Evolutionary conservation across 2,888 invertebrate species (phyloP).

Genomic region (Eristalis arbustorum): DNA sequence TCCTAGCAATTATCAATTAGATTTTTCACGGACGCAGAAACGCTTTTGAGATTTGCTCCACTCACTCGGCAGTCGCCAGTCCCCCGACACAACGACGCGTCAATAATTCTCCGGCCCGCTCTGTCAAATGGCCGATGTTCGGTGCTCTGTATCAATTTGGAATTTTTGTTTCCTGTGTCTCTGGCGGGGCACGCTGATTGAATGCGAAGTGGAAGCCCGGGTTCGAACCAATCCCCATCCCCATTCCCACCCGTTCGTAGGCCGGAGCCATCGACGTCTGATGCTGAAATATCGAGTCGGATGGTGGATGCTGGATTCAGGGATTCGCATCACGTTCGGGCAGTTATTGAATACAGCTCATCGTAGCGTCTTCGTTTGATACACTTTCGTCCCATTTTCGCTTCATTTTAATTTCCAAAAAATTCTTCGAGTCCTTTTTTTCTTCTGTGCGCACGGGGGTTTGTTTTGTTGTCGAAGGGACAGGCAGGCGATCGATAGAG

Average conservation of each 20-base stretch:
- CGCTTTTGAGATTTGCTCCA: constrained; percentile 16
- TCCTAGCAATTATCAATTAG: constrained; percentile 62
- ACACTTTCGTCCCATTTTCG: constrained; percentile 64
- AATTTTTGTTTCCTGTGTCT: constrained; percentile 52
- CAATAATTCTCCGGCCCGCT: constrained; percentile 56
- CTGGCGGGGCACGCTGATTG: constrained; percentile 37
- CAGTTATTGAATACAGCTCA: constrained; percentile 70
- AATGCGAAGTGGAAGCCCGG: constrained; percentile 42
- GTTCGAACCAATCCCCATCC: no score
- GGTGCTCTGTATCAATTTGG: constrained; percentile 65
- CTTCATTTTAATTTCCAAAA: constrained; percentile 58
- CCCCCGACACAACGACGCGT: constrained; percentile 47
- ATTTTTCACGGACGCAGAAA: constrained; percentile 31
- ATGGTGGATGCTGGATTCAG: constrained; percentile 11
- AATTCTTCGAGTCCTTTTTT: constrained; percentile 32
- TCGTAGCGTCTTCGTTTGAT: constrained; percentile 68
- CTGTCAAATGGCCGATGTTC: constrained; percentile 57
- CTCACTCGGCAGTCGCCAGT: no score
- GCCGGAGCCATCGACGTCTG: constrained; percentile 1
- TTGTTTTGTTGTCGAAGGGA: not conserved
- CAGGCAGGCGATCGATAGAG: not conserved
- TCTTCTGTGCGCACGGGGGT: constrained; percentile 34
- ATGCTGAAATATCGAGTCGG: constrained; percentile 59
- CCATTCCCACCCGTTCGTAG: not conserved
- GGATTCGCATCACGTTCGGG: constrained; percentile 60